Evolutionary conservation across 1,140 invertebrate species (phyloP), one percentile per base, ranked within the genome.

Genomic region (Augochlora pura): DNA sequence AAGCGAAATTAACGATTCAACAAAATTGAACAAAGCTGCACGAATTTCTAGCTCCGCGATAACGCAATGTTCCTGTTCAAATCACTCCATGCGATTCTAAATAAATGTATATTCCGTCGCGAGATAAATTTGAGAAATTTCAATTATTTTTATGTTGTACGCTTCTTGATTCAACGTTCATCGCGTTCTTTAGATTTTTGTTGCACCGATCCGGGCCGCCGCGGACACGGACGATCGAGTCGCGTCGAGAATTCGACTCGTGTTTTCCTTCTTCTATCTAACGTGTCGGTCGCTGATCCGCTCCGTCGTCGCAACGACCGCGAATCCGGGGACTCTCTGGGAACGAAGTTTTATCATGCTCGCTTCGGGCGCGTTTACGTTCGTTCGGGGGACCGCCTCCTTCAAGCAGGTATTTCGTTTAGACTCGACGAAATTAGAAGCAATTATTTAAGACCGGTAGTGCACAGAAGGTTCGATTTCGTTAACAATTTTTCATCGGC

Each of bases 221-320:
- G 0, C 21, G 21, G 18, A 8, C 27, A 21, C 21, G 32, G 46
- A 71, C 67, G 27, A 63, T 77, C 67, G 65, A 14, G 4, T 60
- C 66, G 66, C 57, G 23, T 65, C 62, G 38, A 39, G 59, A 52
- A 18, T 42, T 21, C 64, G 9, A 10, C n/a, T 38, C 32, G 49
- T 52, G 49, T 52, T 5, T 52, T 16, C 6, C 4, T 18, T 21
- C n/a, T 4, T 42, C 39, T 66, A 25, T 46, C 64, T 23, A 66
- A n/a, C 64, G n/a, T 62, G 65, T 64, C 57, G 42, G 39, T 64
- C 38, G 49, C 32, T 57, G 59, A 46, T 39, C 42, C 25, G 46
- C 46, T 60, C 65, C 65, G 66, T 46, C 21, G 52, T 60, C 9
- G 49, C 64, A 32, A 32, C 60, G 75, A 38, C 39, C 2, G 23